Conservation (phyloP, 1,140 invertebrate species). For the Magallana ariakensis region DNA sequence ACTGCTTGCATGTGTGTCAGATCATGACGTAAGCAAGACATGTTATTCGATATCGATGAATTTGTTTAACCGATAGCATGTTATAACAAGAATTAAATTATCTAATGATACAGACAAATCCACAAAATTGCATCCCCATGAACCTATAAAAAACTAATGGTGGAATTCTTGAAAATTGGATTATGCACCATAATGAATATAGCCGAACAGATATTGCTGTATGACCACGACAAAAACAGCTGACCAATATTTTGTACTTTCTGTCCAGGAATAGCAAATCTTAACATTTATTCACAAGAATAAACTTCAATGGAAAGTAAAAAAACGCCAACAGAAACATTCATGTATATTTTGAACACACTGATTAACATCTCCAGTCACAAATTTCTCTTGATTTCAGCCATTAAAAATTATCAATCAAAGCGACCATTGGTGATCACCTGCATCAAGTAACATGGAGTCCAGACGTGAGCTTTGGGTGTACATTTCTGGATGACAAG, state of each 20-base stretch:
- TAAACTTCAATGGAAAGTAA: neutral
- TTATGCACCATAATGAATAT: too few relatives aligned
- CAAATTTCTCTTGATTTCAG: slow-evolving; percentile 26
- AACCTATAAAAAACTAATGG: too few relatives aligned
- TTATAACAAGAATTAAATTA: too few relatives aligned
- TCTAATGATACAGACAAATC: too few relatives aligned
- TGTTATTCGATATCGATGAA: too few relatives aligned
- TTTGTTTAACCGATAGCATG: too few relatives aligned
- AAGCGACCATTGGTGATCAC: neutral
- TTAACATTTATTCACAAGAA: neutral
- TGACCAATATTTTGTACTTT: neutral
- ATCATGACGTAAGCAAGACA: too few relatives aligned
- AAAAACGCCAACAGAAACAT: neutral
- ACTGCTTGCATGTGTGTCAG: too few relatives aligned
- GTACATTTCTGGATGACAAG: slow-evolving; percentile 9
- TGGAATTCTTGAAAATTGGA: too few relatives aligned
- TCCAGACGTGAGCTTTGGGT: neutral
- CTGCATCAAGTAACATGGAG: slow-evolving; percentile 1
- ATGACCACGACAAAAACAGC: neutral
- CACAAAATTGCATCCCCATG: too few relatives aligned
- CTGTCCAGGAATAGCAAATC: neutral
- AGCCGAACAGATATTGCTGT: too few relatives aligned
- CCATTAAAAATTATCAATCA: slow-evolving; percentile 25
- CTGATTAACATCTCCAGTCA: slow-evolving; percentile 3
- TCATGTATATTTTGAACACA: slow-evolving; percentile 15